Conservation (phyloP, 2,797 vertebrate species). For the Hephaestus fuliginosus region DNA sequence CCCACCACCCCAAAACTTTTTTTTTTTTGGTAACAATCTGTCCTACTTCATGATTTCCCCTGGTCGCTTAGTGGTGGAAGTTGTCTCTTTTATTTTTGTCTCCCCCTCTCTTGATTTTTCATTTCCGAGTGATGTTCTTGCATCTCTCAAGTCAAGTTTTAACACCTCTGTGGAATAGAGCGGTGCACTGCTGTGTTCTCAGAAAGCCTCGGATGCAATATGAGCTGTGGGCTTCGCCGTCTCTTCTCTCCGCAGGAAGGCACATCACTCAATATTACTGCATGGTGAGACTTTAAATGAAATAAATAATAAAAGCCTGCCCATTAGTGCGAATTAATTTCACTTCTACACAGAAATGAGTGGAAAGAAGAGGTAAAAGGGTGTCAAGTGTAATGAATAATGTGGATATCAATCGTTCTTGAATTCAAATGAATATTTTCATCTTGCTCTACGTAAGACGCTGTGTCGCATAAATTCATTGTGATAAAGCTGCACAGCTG, state of each 20-base stretch:
- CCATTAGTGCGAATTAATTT: constrained; percentile 18
- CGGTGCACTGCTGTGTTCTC: constrained; percentile 45
- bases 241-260: constrained; percentile 43
- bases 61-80: background rate
- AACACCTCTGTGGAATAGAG: constrained; percentile 7
- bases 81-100: constrained; percentile 8
- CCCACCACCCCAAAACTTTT: background rate
- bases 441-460: background rate
- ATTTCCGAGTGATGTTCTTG: constrained; percentile 17
- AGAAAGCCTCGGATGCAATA: constrained; percentile 42
- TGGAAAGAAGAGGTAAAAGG: background rate
- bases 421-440: constrained; percentile 14
- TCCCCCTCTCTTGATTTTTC: background rate
- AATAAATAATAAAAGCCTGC: constrained; percentile 28
- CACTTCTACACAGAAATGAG: background rate
- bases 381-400: constrained; percentile 9
- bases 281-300: constrained; percentile 15
- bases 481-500: constrained; percentile 18
- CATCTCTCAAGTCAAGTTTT: constrained; percentile 8
- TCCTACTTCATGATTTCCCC: constrained; percentile 28
- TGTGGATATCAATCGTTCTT: constrained; percentile 8
- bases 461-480: background rate
- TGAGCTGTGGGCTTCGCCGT: constrained; percentile 28
- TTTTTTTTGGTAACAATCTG: constrained; percentile 5
- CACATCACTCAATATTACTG: constrained; percentile 49